Conservation (phyloP, 2,888 invertebrate species). For the Drosophila neoperkinsi region DNA sequence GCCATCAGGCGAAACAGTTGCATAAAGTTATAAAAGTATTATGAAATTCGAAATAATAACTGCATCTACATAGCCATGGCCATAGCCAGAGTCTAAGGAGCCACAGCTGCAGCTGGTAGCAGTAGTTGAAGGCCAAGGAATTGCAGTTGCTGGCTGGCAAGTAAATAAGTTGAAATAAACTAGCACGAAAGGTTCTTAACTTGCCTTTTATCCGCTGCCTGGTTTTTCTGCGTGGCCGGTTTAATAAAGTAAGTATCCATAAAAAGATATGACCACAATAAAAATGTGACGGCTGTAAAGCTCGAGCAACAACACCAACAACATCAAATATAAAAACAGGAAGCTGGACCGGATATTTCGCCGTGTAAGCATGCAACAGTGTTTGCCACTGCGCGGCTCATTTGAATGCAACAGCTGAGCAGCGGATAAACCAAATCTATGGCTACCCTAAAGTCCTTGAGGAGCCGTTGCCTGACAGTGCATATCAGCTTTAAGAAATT, state of each 20-base stretch:
- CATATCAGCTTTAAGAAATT: conserved; percentile 42
- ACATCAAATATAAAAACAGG: conserved; percentile 7
- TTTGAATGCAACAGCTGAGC: conserved; percentile 60
- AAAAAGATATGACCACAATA: conserved; percentile 70
- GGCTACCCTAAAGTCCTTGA: conserved; percentile 7
- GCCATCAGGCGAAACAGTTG: conserved; percentile 60
- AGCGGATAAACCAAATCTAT: conserved; percentile 32
- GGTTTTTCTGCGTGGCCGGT: conserved; percentile 30
- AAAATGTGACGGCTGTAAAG: conserved; percentile 65
- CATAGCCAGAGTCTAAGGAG: conserved; percentile 15
- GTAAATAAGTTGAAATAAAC: conserved; percentile 72
- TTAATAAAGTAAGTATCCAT: conserved; percentile 72
- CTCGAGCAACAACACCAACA: background rate
- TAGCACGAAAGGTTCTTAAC: conserved; percentile 53
- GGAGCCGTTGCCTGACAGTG: background rate
- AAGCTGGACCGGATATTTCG: conserved; percentile 27
- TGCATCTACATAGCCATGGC: conserved; percentile 60
- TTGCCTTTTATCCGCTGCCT: conserved; percentile 24
- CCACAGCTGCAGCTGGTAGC: conserved; percentile 32
- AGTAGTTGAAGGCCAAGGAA: conserved; percentile 28
- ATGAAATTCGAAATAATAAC: conserved; percentile 79
- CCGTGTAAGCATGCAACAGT: conserved; percentile 52
- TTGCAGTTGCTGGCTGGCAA: conserved; percentile 21
- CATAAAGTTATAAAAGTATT: conserved; percentile 79
- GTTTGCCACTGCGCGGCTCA: conserved; percentile 35